phyloP scores from a whole-genome alignment of 2,888 invertebrate genomes.

The Myathropa florea region DNA sequence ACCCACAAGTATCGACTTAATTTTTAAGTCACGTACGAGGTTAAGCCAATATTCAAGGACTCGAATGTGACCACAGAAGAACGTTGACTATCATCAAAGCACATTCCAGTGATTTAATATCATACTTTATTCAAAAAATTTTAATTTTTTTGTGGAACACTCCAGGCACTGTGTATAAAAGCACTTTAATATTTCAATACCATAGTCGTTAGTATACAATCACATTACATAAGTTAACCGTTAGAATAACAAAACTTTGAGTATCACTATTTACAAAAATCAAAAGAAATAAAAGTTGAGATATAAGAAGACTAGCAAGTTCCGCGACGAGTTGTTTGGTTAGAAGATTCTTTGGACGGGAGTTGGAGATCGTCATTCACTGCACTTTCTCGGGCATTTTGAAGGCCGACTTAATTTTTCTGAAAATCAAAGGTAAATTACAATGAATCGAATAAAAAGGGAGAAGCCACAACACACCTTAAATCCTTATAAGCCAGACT shows the following conservation, averaged over 20 bases:
- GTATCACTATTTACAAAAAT: constrained; percentile 46
- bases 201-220: constrained; percentile 48
- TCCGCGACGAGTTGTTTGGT: not conserved
- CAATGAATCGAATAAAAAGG: not conserved
- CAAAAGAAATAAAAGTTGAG: not conserved
- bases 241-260: not conserved
- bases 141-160: not conserved
- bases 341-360: not conserved
- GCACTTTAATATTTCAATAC: constrained; percentile 52
- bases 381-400: constrained; percentile 74
- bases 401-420: constrained; percentile 76
- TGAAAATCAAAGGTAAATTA: constrained; percentile 60
- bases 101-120: not conserved
- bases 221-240: constrained; percentile 23
- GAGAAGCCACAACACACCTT: constrained; percentile 72
- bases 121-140: not conserved
- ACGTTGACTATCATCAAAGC: not conserved
- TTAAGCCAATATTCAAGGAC: not conserved
- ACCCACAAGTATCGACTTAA: not conserved
- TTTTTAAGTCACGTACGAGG: not conserved
- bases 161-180: constrained; percentile 53
- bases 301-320: constrained; percentile 15
- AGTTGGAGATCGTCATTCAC: constrained; percentile 44
- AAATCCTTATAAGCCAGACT: constrained; percentile 83
- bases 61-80: not conserved